Percentiles rank a stretch among this genome's conserved stretches.
Evolutionary conservation across 2,113 vertebrate species (phyloP).

Genomic region (Lonchura striata): DNA sequence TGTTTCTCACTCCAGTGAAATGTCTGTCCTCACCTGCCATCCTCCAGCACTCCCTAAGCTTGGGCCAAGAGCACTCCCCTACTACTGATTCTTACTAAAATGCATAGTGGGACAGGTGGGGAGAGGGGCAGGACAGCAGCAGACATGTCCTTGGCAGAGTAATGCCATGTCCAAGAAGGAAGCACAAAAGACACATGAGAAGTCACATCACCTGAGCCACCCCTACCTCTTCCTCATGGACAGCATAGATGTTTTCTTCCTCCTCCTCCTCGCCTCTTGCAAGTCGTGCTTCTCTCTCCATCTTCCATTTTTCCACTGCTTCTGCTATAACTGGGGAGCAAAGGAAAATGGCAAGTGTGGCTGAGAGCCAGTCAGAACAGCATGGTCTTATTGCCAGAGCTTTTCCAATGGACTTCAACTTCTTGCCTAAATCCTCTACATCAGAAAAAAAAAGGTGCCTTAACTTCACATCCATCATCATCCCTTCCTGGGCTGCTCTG

Average conservation of each 20-base stretch:
- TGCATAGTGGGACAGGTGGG: background rate
- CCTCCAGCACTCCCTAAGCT: background rate
- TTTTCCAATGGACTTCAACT: background rate
- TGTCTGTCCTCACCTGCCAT: background rate
- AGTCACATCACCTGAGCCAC: background rate
- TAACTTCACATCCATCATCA: background rate
- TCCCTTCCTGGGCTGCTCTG: background rate
- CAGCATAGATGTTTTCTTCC: conserved; percentile 88
- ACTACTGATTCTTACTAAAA: rapidly evolving
- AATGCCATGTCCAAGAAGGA: background rate
- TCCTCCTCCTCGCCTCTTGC: conserved; percentile 82
- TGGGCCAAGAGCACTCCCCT: background rate
- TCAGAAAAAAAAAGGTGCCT: rapidly evolving
- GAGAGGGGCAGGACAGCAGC: background rate
- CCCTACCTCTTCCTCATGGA: conserved; percentile 83
- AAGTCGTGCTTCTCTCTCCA: conserved; percentile 80
- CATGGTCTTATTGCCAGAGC: background rate
- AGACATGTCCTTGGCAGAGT: background rate
- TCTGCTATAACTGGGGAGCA: conserved; percentile 78
- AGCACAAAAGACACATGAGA: background rate
- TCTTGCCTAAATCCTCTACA: background rate
- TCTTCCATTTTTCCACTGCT: conserved; percentile 87
- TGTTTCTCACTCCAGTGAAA: background rate
- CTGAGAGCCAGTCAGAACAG: background rate
- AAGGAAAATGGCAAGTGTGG: background rate